These are phyloP conservation scores for Bombyx mandarina DNA, from an alignment of 1,140 invertebrate genomes.

Conservation along the genomic window DNA sequence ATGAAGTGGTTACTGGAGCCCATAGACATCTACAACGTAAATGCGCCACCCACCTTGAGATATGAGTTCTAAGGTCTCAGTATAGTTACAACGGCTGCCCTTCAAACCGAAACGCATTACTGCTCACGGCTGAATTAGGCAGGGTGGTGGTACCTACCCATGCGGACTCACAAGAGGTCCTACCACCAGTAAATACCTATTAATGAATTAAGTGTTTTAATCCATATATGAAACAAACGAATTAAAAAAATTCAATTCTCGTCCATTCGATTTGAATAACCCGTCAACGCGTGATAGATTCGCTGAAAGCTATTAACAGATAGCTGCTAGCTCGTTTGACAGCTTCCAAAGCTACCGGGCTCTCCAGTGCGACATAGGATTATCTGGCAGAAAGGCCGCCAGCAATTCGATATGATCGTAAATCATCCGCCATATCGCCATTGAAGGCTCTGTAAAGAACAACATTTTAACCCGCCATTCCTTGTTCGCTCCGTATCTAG, in stretches of 20 bases:
- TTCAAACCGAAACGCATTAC: too few species aligned
- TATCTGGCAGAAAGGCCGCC: slow-evolving; percentile 27
- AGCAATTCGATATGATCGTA: slow-evolving; percentile 30
- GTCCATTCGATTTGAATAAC: slow-evolving; percentile 22
- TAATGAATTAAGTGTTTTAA: background rate
- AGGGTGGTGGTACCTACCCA: too few species aligned
- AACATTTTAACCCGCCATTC: slow-evolving; percentile 7
- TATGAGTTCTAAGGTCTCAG: too few species aligned
- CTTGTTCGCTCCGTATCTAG: slow-evolving; percentile 2
- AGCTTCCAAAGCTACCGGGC: slow-evolving; percentile 17
- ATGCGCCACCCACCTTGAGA: too few species aligned
- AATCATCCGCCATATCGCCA: slow-evolving; percentile 9
- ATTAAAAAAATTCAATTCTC: slow-evolving; percentile 26
- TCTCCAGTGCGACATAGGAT: slow-evolving; percentile 34
- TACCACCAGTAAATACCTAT: background rate
- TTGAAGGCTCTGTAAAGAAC: background rate
- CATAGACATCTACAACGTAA: too few species aligned
- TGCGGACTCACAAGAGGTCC: background rate
- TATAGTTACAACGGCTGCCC: too few species aligned
- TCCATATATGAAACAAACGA: background rate
- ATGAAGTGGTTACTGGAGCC: too few species aligned
- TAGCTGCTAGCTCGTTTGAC: slow-evolving; percentile 27
- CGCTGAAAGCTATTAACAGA: slow-evolving; percentile 32
- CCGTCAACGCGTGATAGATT: slow-evolving; percentile 28
- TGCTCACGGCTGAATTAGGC: too few species aligned